phyloP scores from a whole-genome alignment of 2,113 vertebrate species.

The Sinocyclocheilus rhinocerous region DNA sequence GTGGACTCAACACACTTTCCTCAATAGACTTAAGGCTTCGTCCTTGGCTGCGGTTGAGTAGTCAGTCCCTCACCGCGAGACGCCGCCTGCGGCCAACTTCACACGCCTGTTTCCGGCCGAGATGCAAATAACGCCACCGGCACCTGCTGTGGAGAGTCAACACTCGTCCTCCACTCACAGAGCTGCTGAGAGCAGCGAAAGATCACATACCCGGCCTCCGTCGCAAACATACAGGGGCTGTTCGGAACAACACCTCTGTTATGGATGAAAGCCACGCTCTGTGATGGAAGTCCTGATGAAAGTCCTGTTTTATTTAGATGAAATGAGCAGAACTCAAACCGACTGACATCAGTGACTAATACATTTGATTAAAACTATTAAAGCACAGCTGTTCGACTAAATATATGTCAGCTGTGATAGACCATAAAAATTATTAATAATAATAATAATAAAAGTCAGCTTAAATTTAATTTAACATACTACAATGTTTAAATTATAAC shows the following conservation, averaged over 20 bases:
- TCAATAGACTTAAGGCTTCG: not conserved
- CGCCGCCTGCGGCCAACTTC: not conserved
- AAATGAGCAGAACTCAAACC: not conserved
- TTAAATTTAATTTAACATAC: too few relatives aligned
- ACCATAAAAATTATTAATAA: too few relatives aligned
- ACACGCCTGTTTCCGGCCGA: not conserved
- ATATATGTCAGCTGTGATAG: not conserved
- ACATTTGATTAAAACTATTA: not conserved
- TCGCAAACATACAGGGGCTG: not conserved
- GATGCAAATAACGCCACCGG: not conserved
- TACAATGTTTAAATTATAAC: too few relatives aligned
- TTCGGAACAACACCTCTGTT: not conserved
- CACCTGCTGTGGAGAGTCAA: not conserved
- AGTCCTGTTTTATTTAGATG: not conserved
- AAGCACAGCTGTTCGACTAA: not conserved
- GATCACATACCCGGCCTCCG: not conserved
- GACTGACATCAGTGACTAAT: not conserved
- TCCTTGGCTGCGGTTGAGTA: conserved; percentile 17
- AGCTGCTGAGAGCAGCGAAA: not conserved
- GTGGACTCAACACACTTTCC: not conserved
- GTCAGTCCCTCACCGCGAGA: not conserved
- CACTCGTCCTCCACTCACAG: not conserved
- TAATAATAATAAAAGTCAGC: too few relatives aligned
- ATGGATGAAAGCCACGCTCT: not conserved
- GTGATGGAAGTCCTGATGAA: too few relatives aligned